Base-by-base conservation (phyloP, 2,888 invertebrate species). In the Vesta saturnalis region DNA sequence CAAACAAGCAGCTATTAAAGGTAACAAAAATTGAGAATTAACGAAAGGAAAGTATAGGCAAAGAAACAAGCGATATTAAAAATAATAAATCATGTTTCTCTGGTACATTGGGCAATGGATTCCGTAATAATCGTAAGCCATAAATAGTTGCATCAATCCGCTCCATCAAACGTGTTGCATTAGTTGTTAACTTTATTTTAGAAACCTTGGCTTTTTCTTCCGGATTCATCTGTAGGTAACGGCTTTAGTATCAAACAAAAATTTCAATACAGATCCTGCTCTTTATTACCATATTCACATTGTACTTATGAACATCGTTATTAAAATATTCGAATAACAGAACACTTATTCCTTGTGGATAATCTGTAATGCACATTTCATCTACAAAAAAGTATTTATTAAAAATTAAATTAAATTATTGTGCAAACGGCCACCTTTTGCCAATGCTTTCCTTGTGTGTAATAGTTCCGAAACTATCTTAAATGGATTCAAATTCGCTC, bases 201-300 rank as follows among this genome's bases (percentile, higher is more conserved):
- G 12, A 19, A 22, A 54, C 19, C 4, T 19, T 8, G 22, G 8
- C 21, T 16, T 22, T 18, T 19, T n/a, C 12, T 19, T 8, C 8
- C 54, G n/a, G 19, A 8, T 57, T 64, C 46, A 22, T 64, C 47
- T 8, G 30, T 14, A 18, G 35, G 47, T 47, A 64, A 47, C 5
- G 57, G 10, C 60, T 73, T 43, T 79, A 47, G 74, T 74, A 47
- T 81, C 79, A 65, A 80, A 79, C 30, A 79, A 55, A 59, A 84
- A 73, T 75, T 78, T 83, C 0, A 89, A 81, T 57, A 84, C 85
- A 8, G 88, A 87, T 19, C 89, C 87, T 52, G 89, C 86, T 86
- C 90, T 85, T 91, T 91, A 66, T 86, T 84, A 6, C 91, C 91
- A 83, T 89, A 91, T 80, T 89, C 86, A 10, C 90, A 91, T 47